phyloP scores from a whole-genome alignment of 2,797 vertebrate species.

The Trachops cirrhosus region DNA sequence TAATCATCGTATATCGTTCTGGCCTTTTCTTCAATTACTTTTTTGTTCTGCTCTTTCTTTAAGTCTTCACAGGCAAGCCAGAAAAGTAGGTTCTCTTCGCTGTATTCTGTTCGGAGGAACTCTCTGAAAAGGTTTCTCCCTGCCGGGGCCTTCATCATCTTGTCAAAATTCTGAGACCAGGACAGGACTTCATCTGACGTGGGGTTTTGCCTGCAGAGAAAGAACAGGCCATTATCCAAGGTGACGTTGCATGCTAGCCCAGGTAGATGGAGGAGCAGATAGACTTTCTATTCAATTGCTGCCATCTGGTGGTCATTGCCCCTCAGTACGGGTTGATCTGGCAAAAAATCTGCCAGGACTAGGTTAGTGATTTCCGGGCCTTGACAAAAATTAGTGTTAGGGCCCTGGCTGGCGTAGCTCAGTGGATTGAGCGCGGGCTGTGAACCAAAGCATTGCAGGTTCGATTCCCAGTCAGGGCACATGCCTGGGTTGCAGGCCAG shows the following conservation, averaged over 20 bases:
- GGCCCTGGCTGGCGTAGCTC: too few species aligned
- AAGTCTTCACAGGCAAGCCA: constrained; percentile 98
- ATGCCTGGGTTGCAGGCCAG: too few species aligned
- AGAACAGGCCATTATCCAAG: not conserved
- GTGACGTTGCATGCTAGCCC: fast-evolving
- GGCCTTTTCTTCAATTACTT: constrained; percentile 93
- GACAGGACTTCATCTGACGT: constrained; percentile 94
- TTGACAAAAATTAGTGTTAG: not conserved
- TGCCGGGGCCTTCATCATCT: constrained; percentile 95
- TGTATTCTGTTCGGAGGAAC: constrained; percentile 98
- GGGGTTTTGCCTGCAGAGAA: constrained; percentile 86
- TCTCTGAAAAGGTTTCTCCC: constrained; percentile 95
- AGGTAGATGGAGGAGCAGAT: fast-evolving
- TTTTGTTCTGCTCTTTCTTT: constrained; percentile 92
- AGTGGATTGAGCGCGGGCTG: too few species aligned
- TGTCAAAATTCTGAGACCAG: constrained; percentile 98
- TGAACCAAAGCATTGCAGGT: too few species aligned
- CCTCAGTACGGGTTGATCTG: not conserved
- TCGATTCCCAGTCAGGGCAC: too few species aligned
- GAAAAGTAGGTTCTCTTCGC: constrained; percentile 99
- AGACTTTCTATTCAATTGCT: not conserved
- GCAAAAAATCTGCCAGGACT: not conserved
- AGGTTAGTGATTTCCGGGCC: not conserved
- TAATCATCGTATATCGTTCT: constrained; percentile 98
- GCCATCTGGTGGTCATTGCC: constrained; percentile 50